Base-by-base conservation (phyloP, 2,797 vertebrate species). In the Hipposideros larvatus region DNA sequence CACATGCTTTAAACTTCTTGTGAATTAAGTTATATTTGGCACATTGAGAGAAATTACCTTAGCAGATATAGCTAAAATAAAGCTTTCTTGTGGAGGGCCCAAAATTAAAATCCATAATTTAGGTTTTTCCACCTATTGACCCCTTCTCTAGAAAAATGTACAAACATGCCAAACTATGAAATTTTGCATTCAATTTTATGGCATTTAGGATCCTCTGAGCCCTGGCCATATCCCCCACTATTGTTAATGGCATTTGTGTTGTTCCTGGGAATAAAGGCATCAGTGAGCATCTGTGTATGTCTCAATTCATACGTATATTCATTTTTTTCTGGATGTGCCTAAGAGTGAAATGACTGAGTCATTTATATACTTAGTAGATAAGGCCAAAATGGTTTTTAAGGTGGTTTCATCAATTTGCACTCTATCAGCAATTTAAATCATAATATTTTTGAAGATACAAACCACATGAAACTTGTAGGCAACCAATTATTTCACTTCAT, bases 81-180 rank as follows among this genome's bases (percentile, higher is more conserved):
- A 90, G 6, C n/a, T 48, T 91, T 91, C 41, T 57, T 89, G 43
- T 95, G 48, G 51, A 57, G 77, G 59, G 0, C 57, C 75, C 48
- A 9, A 61, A 78, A 71, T 66, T 90, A 75, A 96, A 85, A 46
- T 61, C 13, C 1, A 2, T 34, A 31, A 78, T 73, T 87, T 73
- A 90, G 34, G 5, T 46, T 84, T 94, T 91, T 85, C n/a, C 24
- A 75, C 5, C 46, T 92, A 3, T 90, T 31, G 31, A 48, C 1
- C 0, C 43, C 91, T 83, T 92, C 41, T 95, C 41, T 80, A 55
- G 55, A 68, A 94, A 94, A 96, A 90, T 57, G 1, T n/a, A 37
- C 10, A 22, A n/a, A 18, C 53, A 28, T 13, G 59, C 15, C 34
- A 57, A 65, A 77, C 18, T 70, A 68, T 18, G 41, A 86, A 66